Evolutionary conservation across 2,888 invertebrate genomes (phyloP).

Genomic region (Tenthredo distinguenda): DNA sequence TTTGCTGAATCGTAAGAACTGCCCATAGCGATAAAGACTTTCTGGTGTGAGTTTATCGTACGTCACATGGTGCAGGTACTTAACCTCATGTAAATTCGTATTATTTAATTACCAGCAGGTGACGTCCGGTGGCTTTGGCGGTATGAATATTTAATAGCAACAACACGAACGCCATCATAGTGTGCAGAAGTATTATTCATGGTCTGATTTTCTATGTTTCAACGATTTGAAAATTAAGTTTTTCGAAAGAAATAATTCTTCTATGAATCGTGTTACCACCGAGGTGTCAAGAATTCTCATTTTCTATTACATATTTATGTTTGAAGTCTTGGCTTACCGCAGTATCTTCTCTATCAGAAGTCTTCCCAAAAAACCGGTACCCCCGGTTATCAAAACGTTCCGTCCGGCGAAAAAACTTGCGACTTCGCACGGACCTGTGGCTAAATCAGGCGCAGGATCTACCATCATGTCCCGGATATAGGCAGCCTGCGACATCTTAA

Average conservation of each 20-base stretch:
- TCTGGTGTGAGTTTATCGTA: neutral
- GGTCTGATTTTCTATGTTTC: neutral
- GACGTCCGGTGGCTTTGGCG: neutral
- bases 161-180: neutral
- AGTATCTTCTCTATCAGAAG: conserved; percentile 74
- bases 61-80: neutral
- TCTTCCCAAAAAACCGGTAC: conserved; percentile 74
- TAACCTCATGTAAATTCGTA: neutral
- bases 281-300: neutral
- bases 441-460: neutral
- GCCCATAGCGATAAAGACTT: neutral
- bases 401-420: conserved; percentile 68
- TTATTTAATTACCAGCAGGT: neutral
- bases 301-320: neutral
- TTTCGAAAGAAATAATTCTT: neutral
- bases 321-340: conserved; percentile 65
- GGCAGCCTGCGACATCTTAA: conserved; percentile 48
- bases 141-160: neutral
- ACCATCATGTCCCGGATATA: conserved; percentile 56
- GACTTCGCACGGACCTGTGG: conserved; percentile 63
- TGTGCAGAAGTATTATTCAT: neutral
- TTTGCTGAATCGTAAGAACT: neutral
- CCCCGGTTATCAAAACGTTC: conserved; percentile 74
- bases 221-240: neutral
- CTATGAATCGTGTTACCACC: neutral